Evolutionary conservation across 2,113 vertebrate species (phyloP), one percentile per base, ranked within the genome.

Genomic region (Pholis gunnellus): DNA sequence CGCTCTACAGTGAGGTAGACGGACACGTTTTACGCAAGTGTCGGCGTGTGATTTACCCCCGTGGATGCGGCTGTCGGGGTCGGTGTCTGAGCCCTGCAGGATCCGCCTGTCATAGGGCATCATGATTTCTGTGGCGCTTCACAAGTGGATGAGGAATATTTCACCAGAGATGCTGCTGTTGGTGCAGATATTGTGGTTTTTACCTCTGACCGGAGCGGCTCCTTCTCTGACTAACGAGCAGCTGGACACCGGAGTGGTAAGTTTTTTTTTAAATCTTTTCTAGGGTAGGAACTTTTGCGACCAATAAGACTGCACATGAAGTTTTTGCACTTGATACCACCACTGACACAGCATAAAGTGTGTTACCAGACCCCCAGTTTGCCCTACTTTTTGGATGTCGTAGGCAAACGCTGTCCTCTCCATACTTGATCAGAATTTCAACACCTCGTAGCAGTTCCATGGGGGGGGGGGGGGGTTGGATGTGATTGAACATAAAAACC

Each of bases 211-310:
- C 87, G 75, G 90, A 89, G 90, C 95, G 86, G 95, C 96, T 88
- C 92, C 96, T 10, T 94, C 95, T 69, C 82, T 88, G 40, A 92
- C 92, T 6, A 88, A 94, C 20, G 95, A 96, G 77, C 96, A 98
- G 92, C 93, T 97, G 92, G 95, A 95, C 93, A 94, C 92, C 25
- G 97, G 97, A 93, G 96, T 96, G 95, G 97, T 98, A 95, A 97
- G 97, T 97, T 91, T 29, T 22, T 34, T 46, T 82, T 74, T 31
- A 22, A n/a, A 18, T 9, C 31, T 20, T 25, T 54, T 46, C 22
- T 61, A 10, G 95, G 90, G 93, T 94, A 85, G 95, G 96, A 94
- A 97, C 96, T 96, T 88, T 79, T 78, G 4, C 25, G 40, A 44
- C n/a, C 71, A 59, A 57, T 50, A 54, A n/a, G 20, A 3, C 9